Evolutionary conservation across 2,888 invertebrate genomes (phyloP), one percentile per base, ranked within the genome.

Genomic region (Neoaliturus tenellus): DNA sequence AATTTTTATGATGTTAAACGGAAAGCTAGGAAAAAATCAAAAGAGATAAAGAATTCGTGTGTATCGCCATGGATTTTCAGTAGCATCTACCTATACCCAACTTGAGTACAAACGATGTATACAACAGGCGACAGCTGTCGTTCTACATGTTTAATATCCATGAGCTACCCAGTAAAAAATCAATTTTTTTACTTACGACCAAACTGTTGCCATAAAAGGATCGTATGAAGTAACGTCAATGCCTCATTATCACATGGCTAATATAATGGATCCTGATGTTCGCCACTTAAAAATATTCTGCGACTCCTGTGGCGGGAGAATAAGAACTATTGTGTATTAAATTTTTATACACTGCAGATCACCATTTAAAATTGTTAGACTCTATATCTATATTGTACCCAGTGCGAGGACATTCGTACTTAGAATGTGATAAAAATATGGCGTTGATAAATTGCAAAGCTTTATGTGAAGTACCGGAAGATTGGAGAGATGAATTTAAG

Each of bases 161-260:
- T 67, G 84, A 83, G 67, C 81, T 85, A 58, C 75, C 82, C 1
- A 82, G 75, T 48, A 80, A 44, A 28, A 69, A 84, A 33, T 83
- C 83, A 78, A 75, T 73, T 78, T 86, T 87, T 87, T 86, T 58
- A 85, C 83, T 51, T 86, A 86, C 85, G 84, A 85, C 58, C 87
- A 88, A 85, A 84, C 73, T 44, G 85, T 84, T n/a, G 86, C 86
- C 17, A 87, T 86, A 85, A 86, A 86, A 82, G 86, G 86, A 44
- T 78, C 81, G 33, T 83, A 87, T 67, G 83, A 86, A 17, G 86
- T 87, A 39, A 81, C 83, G 8, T 86, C 83, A 62, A 84, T 84
- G 51, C 39, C 85, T 71, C 25, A 85, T 85, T 82, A 88, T 85
- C 86, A 85, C 82, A 71, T 87, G 41, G 75, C 82, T 14, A 82